Evolutionary conservation across 1,140 invertebrate species (phyloP), one percentile per base, ranked within the genome.

Genomic region (Adoxophyes honmai): DNA sequence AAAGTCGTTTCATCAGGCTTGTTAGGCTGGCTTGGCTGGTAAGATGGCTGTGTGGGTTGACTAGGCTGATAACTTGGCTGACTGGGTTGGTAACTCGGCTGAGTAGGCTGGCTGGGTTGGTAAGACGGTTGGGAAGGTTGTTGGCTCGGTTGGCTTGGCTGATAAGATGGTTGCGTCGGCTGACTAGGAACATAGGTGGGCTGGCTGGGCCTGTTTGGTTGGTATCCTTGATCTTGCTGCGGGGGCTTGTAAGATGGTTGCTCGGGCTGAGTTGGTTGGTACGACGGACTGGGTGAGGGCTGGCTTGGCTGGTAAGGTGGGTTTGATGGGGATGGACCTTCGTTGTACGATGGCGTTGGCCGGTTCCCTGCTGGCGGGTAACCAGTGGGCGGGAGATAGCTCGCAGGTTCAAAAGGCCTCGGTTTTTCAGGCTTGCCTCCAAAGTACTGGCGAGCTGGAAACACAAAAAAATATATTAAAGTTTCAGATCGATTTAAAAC

Each of bases 391-490:
- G 84, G 84, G 0, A 87, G 59, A 38, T 88, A 89, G 10, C 73
- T 73, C 4, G 90, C 79, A 21, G 91, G 89, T 68, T 93, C 91
- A 74, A 94, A 94, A 0, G 93, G 93, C 55, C 93, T 89, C 5
- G 93, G 93, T 65, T 89, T 92, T 57, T 94, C 92, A 1, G 92
- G 92, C 56, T 92, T 92, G 13, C 90, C 88, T 63, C 91, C 91
- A 4, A 79, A 81, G 57, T 91, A 91, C 33, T 94, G 93, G 28
- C 93, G 92, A 78, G 91, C 93, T 94, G 85, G 62, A 90, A 91
- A 42, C 63, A 42, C 54, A 64, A 63, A 34, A 60, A 53, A 11
- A 11, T n/a, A 18, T 36, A 28, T 52, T 58, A 52, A 14, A 52
- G 16, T n/a, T 9, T 39, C 13, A 14, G 7, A 39, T 16, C 1